Conservation (phyloP, 1,140 invertebrate genomes). For the Drosophila nigromelanica region DNA sequence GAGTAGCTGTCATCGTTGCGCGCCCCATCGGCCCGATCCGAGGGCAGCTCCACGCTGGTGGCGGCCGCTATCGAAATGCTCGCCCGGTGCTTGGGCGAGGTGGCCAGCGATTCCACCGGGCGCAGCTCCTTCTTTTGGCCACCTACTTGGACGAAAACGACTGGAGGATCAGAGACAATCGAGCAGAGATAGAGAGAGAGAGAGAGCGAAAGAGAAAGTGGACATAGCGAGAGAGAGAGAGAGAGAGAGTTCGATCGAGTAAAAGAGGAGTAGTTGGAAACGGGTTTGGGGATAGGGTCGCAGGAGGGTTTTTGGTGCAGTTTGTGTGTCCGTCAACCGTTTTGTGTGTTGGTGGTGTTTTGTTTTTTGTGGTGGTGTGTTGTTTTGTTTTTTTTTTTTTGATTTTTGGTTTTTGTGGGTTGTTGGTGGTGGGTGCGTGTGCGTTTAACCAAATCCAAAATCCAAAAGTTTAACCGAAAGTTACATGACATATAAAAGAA, state of each 20-base stretch:
- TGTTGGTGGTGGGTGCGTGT: conserved; percentile 32
- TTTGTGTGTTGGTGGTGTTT: conserved; percentile 50
- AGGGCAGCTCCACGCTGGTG: conserved; percentile 65
- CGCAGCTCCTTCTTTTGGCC: conserved; percentile 82
- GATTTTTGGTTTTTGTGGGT: conserved; percentile 2
- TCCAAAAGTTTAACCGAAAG: conserved; percentile 80
- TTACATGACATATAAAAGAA: conserved; percentile 71
- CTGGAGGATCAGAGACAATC: conserved; percentile 73
- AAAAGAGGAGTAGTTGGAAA: background rate
- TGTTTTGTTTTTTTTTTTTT: no score
- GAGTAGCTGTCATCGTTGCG: conserved; percentile 45
- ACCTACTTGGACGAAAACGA: conserved; percentile 84
- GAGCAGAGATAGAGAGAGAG: conserved; percentile 37
- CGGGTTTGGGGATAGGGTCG: background rate
- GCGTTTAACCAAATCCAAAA: conserved; percentile 78
- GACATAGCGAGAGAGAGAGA: background rate
- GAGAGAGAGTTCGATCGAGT: background rate
- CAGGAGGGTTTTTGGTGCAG: conserved; percentile 29
- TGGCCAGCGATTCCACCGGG: conserved; percentile 75
- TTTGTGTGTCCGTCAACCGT: conserved; percentile 72
- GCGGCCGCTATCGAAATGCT: conserved; percentile 80
- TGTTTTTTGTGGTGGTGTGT: conserved; percentile 4
- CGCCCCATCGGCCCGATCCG: conserved; percentile 59
- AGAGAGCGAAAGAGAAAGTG: conserved; percentile 8
- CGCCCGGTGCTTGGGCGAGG: conserved; percentile 83